Conservation (phyloP, 2,113 vertebrate species). For the Phrynosoma platyrhinos region DNA sequence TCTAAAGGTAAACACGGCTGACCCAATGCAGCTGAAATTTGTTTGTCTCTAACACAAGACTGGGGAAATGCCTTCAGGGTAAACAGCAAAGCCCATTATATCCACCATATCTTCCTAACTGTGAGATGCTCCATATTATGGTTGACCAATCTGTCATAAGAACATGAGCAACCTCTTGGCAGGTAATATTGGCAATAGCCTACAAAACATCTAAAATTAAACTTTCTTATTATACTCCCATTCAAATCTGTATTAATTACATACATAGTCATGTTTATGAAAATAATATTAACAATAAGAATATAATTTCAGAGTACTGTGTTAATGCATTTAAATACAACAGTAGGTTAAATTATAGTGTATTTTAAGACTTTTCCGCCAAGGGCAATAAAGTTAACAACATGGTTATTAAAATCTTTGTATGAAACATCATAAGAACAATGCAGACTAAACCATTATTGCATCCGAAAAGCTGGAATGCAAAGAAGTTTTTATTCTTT, state of each 20-base stretch:
- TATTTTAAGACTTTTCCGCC: slow-evolving; percentile 65
- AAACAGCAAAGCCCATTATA: background rate
- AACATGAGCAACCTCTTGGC: slow-evolving; percentile 21
- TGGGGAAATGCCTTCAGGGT: background rate
- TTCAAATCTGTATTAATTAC: slow-evolving; percentile 54
- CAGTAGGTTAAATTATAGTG: slow-evolving; percentile 70
- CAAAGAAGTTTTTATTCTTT: slow-evolving; percentile 73
- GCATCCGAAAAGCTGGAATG: slow-evolving; percentile 74
- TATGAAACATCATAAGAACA: slow-evolving; percentile 71
- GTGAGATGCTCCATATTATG: background rate
- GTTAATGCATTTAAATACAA: slow-evolving; percentile 57
- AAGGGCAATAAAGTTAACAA: slow-evolving; percentile 73
- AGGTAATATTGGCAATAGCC: slow-evolving; percentile 51
- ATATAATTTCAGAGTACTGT: slow-evolving; percentile 60
- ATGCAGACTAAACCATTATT: slow-evolving; percentile 71
- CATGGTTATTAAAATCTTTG: slow-evolving; percentile 68
- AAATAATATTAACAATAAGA: slow-evolving; percentile 63
- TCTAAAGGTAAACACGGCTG: no score
- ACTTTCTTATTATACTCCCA: slow-evolving; percentile 54
- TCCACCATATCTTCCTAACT: background rate
- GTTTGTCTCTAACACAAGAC: background rate
- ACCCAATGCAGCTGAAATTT: no score
- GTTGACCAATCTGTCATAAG: background rate
- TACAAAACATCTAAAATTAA: slow-evolving; percentile 66
- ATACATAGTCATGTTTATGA: slow-evolving; percentile 41